Evolutionary conservation across 2,797 vertebrate species (phyloP).

Genomic region (Vipera latastei): DNA sequence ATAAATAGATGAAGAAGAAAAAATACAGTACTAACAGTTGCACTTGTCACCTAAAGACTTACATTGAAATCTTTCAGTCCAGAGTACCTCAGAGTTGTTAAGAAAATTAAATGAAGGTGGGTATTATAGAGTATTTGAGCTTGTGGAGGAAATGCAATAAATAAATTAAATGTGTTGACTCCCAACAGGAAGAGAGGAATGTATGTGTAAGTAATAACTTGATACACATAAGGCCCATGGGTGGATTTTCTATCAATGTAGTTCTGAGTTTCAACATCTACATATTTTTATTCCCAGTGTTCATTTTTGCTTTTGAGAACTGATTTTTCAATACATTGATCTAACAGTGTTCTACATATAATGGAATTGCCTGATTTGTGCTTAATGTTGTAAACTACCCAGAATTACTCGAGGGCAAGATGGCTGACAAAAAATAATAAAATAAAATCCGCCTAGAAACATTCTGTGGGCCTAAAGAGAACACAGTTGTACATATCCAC

Average conservation of each 20-base stretch:
- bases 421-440: too few species aligned
- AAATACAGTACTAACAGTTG: neutral
- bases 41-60: neutral
- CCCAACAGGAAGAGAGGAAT: neutral
- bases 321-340: neutral
- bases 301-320: neutral
- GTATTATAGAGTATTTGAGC: neutral
- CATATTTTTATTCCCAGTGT: neutral
- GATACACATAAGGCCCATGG: neutral
- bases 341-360: neutral
- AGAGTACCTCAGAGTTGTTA: neutral
- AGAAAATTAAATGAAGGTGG: neutral
- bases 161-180: neutral
- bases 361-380: neutral
- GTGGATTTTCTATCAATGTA: neutral
- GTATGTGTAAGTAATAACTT: neutral
- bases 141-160: neutral
- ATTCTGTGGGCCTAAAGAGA: neutral
- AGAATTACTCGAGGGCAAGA: neutral
- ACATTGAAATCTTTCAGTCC: neutral
- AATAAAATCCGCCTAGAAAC: too few species aligned
- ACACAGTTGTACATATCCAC: neutral
- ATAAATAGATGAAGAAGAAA: neutral
- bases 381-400: neutral
- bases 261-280: neutral